These are phyloP conservation scores for Sphaeramia orbicularis DNA, from an alignment of 2,797 vertebrate species.

Conservation along the genomic window DNA sequence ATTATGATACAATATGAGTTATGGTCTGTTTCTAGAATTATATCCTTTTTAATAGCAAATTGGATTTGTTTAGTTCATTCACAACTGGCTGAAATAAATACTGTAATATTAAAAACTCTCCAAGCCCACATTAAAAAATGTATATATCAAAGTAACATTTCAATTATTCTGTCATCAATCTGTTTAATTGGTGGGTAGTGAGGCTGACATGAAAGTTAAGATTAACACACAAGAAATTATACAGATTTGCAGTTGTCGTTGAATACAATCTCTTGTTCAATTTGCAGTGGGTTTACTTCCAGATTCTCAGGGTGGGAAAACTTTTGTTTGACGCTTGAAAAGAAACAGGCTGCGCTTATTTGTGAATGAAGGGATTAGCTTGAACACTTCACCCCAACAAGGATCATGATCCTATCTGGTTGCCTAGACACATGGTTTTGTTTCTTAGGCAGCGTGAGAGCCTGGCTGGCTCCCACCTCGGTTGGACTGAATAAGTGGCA, in stretches of 20 bases:
- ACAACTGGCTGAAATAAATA: slow-evolving; percentile 27
- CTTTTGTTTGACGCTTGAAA: slow-evolving; percentile 84
- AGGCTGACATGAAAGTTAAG: slow-evolving; percentile 46
- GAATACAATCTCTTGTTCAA: slow-evolving; percentile 77
- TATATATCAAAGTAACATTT: slow-evolving; percentile 1
- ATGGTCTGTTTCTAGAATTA: slow-evolving; percentile 18
- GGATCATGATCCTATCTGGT: slow-evolving; percentile 93
- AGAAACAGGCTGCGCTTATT: slow-evolving; percentile 91
- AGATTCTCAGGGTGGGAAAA: slow-evolving; percentile 85
- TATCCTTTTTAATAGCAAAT: slow-evolving; percentile 2
- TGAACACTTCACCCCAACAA: slow-evolving; percentile 91
- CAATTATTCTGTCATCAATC: slow-evolving; percentile 29
- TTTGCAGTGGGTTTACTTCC: slow-evolving; percentile 86
- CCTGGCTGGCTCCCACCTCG: slow-evolving; percentile 71
- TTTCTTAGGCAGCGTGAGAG: slow-evolving; percentile 81
- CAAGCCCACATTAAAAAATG: slow-evolving; percentile 1
- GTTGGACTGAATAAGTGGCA: slow-evolving; percentile 71
- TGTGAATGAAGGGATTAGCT: slow-evolving; percentile 93
- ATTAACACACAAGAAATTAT: slow-evolving; percentile 66
- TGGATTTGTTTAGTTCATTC: slow-evolving; percentile 34
- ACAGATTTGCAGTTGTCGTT: slow-evolving; percentile 70
- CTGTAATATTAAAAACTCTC: slow-evolving; percentile 12
- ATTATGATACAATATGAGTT: slow-evolving; percentile 46
- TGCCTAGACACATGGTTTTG: slow-evolving; percentile 87
- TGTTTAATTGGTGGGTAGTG: slow-evolving; percentile 39